Percentiles rank a stretch among this genome's conserved stretches.
phyloP scores from a whole-genome alignment of 2,113 vertebrate genomes.

The Apistogramma diplotaenia region DNA sequence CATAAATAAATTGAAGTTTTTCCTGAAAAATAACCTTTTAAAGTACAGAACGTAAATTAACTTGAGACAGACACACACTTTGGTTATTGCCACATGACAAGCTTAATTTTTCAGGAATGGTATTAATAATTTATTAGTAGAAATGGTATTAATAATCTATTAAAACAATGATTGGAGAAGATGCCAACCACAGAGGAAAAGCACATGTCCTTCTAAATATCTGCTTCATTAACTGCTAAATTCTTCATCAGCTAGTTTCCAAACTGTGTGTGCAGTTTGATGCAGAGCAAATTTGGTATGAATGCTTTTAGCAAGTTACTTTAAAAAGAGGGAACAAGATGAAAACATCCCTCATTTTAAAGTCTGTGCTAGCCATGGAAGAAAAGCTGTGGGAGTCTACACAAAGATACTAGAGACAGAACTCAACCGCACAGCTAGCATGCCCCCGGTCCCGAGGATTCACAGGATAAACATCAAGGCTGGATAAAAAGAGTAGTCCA shows the following conservation, averaged over 20 bases:
- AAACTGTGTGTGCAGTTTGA: not conserved
- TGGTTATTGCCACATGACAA: too few species aligned
- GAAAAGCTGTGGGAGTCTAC: not conserved
- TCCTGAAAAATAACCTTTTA: too few species aligned
- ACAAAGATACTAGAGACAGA: not conserved
- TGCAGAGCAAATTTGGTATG: not conserved
- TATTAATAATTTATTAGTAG: not conserved
- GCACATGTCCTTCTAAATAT: rapidly evolving
- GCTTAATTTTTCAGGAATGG: too few species aligned
- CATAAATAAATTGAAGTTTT: too few species aligned
- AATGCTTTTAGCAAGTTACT: not conserved
- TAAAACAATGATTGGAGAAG: not conserved
- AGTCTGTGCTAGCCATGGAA: not conserved
- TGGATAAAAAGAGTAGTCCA: not conserved
- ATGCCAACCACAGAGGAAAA: not conserved
- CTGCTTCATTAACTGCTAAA: not conserved
- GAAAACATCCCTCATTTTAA: too few species aligned
- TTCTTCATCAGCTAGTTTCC: not conserved
- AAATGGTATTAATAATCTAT: not conserved
- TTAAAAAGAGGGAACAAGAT: not conserved
- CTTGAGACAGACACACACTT: too few species aligned
- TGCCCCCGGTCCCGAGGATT: not conserved
- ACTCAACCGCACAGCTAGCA: not conserved
- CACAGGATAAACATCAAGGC: not conserved
- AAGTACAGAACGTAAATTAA: too few species aligned